Evolutionary conservation across 2,888 invertebrate species (phyloP), one percentile per base, ranked within the genome.

Genomic region (Drosophila melanosoma): DNA sequence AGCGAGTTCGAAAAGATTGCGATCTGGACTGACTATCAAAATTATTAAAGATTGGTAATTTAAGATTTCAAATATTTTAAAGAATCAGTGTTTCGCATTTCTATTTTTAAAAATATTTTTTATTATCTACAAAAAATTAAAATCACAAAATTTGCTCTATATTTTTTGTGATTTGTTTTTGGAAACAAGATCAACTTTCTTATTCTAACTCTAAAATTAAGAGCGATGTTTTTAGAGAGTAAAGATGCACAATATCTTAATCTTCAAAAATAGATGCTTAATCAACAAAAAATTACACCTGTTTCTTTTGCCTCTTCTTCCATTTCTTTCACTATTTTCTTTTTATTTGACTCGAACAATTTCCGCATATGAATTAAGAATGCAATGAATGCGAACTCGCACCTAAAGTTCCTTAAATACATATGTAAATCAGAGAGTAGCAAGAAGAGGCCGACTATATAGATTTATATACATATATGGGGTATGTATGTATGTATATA

Each of bases 391-490:
- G 12, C 65, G 62, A 66, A 56, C 61, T 36, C 54, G 62, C 35
- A 73, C 56, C 20, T 33, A 12, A 52, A 52, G 20, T 15, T 0
- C 51, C 33, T 10, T 3, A 0, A 49, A 76, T 40, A 10, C 8
- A 40, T 77, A 73, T 69, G 77, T 73, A 76, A 77, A 15, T 23
- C 12, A 23, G 12, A 45, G 45, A 20, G 20, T 20, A 45, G n/a
- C 23, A 15, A 48, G 29, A 11, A 26, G 54, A 15, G 10, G 35
- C 20, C 17, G 23, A 32, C 49, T 29, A 17, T 17, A 26, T n/a
- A 29, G 29, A 29, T 29, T 29, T 29, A 23, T 17, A 23, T 3
- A 15, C 40, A 45, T 38, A 40, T 59, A 45, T 58, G 26, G 26
- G 4, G 26, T 26, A 23, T 38, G 40, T 12, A 38, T 42, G 51